Evolutionary conservation across 2,888 invertebrate species (phyloP).

Genomic region (Cephonodes hylas): DNA sequence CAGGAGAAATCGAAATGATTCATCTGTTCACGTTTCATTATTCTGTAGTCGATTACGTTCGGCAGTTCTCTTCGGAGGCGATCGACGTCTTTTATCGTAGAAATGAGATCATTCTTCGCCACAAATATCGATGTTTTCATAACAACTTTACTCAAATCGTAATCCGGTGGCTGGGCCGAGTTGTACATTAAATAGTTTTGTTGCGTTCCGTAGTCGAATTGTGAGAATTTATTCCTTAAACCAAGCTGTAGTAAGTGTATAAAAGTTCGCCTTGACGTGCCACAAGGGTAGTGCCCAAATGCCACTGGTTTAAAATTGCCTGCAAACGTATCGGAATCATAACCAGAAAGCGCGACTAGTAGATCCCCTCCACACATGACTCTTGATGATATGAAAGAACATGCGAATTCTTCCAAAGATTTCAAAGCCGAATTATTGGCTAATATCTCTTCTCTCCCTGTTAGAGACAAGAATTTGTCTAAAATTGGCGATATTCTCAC

Average conservation of each 20-base stretch:
- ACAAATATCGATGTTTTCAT: constrained; percentile 22
- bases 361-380: background rate
- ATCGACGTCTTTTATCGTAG: constrained; percentile 15
- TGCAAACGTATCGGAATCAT: background rate
- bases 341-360: background rate
- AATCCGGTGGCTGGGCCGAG: constrained; percentile 29
- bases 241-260: background rate
- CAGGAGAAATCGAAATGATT: constrained; percentile 22
- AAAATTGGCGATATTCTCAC: no score
- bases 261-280: background rate
- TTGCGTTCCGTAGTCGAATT: constrained; percentile 30
- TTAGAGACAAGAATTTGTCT: no score
- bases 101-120: constrained; percentile 20
- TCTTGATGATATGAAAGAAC: no score
- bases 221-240: constrained; percentile 21
- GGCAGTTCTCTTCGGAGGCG: constrained; percentile 14
- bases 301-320: background rate
- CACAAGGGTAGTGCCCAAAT: background rate
- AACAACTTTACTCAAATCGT: constrained; percentile 34
- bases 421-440: no score
- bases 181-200: constrained; percentile 20
- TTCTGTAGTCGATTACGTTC: constrained; percentile 15
- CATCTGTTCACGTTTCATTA: constrained; percentile 14
- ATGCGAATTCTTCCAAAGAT: no score
- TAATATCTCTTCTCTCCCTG: no score